Evolutionary conservation across 2,888 invertebrate genomes (phyloP), one percentile per base, ranked within the genome.

Genomic region (Pegoplata infirma): DNA sequence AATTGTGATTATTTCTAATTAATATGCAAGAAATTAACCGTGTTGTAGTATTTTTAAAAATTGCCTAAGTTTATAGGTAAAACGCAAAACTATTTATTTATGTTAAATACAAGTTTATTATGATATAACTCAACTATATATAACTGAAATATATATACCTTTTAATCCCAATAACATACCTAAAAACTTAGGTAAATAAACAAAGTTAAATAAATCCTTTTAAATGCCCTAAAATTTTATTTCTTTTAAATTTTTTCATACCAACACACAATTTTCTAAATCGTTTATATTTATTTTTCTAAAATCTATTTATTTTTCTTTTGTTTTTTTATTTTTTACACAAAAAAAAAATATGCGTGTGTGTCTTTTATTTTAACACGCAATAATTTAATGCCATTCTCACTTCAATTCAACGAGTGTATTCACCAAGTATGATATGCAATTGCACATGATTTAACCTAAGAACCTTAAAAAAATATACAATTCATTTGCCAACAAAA

Each of bases 381-480:
- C 36, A 36, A 40, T 40, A 44, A 46, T 63, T 23, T 32, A 16
- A 14, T 46, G 55, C 23, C 46, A 51, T 63, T 71, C 46, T 44
- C 55, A 36, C 25, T 72, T 56, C 17, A 72, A 64, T 36, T 40
- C 36, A 40, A 1, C 36, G n/a, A n/a, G n/a, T 12, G 10, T 5
- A n/a, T 40, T 1, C 21, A 28, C 19, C 21, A 14, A 67, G 55
- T 61, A 63, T 68, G 17, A 77, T 66, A 21, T 74, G 74, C 69
- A 78, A 78, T 74, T 78, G 67, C 74, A 78, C 74, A 78, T 71
- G 74, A 74, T 74, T 78, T 74, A 78, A 74, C 68, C 74, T 46
- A 47, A 78, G 44, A 73, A 64, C 56, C 68, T 66, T 51, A 51
- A 17, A 66, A 59, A 74, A 51, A 51, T 51, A 73, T 21, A 46